phyloP scores from a whole-genome alignment of 2,113 vertebrate genomes.

The Dasyornis broadbenti region DNA sequence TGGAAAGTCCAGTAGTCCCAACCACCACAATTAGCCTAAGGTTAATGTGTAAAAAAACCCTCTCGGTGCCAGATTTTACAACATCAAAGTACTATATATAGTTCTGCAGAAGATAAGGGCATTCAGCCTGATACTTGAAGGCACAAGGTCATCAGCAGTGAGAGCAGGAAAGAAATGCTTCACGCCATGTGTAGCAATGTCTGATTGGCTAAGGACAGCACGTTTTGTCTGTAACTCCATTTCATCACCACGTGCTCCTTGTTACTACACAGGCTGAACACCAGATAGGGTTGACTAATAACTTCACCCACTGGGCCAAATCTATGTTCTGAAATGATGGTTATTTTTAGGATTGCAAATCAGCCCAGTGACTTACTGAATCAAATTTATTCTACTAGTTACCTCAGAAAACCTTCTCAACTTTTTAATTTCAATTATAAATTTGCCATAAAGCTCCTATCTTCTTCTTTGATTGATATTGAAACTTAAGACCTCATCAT shows the following conservation, averaged over 20 bases:
- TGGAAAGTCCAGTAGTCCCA: background rate
- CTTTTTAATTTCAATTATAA: background rate
- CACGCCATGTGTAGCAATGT: background rate
- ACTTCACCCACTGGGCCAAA: background rate
- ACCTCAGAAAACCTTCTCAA: background rate
- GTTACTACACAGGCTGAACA: constrained; percentile 7
- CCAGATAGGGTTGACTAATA: background rate
- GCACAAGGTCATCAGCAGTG: background rate
- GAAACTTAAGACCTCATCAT: background rate
- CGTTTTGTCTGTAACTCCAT: background rate
- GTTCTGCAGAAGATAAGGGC: constrained; percentile 9
- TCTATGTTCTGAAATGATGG: background rate
- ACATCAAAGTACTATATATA: background rate
- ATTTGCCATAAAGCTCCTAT: background rate
- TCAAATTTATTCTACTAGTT: background rate
- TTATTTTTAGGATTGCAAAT: constrained; percentile 20
- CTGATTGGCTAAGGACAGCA: constrained; percentile 6
- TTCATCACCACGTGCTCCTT: background rate
- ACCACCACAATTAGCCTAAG: background rate
- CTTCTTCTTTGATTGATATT: background rate
- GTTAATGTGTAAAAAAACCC: background rate
- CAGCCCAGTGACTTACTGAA: background rate
- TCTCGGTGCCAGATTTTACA: background rate
- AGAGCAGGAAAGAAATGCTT: constrained; percentile 1
- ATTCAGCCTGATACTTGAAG: background rate